These are phyloP conservation scores for Dreissena polymorpha DNA, from an alignment of 1,140 invertebrate species.

Conservation along the genomic window DNA sequence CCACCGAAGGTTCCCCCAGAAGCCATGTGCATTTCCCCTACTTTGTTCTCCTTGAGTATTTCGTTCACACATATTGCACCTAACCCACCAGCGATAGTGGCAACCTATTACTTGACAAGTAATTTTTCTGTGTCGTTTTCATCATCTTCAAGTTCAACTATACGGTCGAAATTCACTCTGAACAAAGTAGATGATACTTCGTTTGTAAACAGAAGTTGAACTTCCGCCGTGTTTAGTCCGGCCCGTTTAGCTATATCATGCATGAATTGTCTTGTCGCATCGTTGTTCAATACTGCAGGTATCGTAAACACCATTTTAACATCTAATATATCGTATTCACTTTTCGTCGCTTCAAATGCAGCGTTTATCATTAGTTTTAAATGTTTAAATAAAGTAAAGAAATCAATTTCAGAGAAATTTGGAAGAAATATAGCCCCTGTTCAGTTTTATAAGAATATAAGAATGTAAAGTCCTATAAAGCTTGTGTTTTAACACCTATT, in stretches of 20 bases:
- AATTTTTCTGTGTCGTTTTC: background rate
- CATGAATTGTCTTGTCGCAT: background rate
- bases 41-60: background rate
- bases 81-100: background rate
- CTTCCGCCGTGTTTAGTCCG: background rate
- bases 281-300: background rate
- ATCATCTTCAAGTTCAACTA: background rate
- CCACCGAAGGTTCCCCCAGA: background rate
- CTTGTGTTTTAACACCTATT: too few species aligned
- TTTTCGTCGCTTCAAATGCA: too few species aligned
- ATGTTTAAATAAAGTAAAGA: too few species aligned
- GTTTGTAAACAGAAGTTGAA: background rate
- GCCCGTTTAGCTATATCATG: background rate
- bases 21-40: background rate
- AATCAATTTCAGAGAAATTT: too few species aligned
- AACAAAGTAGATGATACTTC: background rate
- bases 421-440: too few species aligned
- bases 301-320: background rate
- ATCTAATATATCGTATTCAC: background rate
- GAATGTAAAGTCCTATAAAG: too few species aligned
- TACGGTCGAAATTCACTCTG: background rate
- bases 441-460: too few species aligned
- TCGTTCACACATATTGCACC: background rate
- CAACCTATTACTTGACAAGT: background rate
- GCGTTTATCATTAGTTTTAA: too few species aligned